Conservation (phyloP, 2,888 invertebrate species). For the Isoperla grammatica region DNA sequence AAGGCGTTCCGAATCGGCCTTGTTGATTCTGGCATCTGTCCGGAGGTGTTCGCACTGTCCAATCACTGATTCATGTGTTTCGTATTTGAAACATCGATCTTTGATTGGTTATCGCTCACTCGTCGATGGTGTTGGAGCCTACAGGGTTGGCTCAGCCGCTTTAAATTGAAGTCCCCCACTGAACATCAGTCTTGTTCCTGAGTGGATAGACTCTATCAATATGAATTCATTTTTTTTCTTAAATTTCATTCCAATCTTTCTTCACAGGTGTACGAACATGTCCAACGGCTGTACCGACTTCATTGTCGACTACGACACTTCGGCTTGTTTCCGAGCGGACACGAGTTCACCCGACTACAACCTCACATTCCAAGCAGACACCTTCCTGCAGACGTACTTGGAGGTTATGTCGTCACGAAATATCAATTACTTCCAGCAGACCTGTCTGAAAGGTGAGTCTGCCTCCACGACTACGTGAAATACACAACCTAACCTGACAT, state of each 20-base stretch:
- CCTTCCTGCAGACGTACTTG: constrained; percentile 42
- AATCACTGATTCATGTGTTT: too few species aligned
- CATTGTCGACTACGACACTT: constrained; percentile 46
- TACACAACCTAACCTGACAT: not conserved
- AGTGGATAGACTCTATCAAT: too few species aligned
- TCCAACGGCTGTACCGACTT: constrained; percentile 46
- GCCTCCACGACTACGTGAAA: not conserved
- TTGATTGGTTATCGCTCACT: too few species aligned
- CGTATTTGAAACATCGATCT: too few species aligned
- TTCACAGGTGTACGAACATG: constrained; percentile 43
- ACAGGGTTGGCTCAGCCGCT: too few species aligned
- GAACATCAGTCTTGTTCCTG: too few species aligned
- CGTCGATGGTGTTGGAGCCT: too few species aligned
- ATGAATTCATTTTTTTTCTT: too few species aligned
- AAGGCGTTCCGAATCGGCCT: too few species aligned
- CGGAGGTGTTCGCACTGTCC: too few species aligned
- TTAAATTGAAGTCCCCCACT: too few species aligned
- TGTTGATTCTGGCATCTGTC: too few species aligned
- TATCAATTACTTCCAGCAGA: constrained; percentile 58
- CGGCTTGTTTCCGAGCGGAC: constrained; percentile 47
- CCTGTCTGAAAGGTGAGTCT: constrained; percentile 52
- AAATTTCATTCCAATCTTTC: constrained; percentile 31
- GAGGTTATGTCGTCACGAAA: constrained; percentile 27
- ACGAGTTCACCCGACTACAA: constrained; percentile 31
- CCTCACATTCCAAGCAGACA: constrained; percentile 45